phyloP scores from a whole-genome alignment of 2,888 invertebrate species.

The Drosophila emarginata region DNA sequence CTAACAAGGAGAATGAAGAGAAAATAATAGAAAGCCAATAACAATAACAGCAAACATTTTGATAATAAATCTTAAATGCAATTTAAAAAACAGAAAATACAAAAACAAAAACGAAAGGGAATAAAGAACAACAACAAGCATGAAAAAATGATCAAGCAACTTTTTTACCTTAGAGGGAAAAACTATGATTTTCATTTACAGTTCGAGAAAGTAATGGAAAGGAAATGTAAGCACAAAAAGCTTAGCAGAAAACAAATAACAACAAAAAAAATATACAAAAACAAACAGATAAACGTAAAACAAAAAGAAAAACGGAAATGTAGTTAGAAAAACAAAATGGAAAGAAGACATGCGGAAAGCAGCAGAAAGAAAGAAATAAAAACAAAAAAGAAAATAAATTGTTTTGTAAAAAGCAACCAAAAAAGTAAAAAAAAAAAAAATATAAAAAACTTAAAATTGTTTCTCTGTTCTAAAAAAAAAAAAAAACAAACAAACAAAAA shows the following conservation, averaged over 20 bases:
- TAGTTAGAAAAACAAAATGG: constrained; percentile 23
- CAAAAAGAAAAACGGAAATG: constrained; percentile 17
- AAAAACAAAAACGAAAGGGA: constrained; percentile 3
- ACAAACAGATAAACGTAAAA: no score
- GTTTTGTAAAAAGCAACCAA: constrained; percentile 17
- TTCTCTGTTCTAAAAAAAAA: constrained; percentile 40
- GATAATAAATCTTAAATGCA: constrained; percentile 31
- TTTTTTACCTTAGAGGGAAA: constrained; percentile 24
- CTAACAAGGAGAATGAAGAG: no score
- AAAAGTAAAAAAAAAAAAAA: constrained; percentile 21
- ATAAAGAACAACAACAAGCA: constrained; percentile 27
- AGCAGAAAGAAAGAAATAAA: not conserved
- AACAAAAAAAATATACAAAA: not conserved
- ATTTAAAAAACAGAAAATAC: constrained; percentile 10
- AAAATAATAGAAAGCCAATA: no score
- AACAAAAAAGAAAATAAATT: constrained; percentile 27
- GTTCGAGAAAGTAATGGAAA: constrained; percentile 11
- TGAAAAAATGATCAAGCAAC: constrained; percentile 29
- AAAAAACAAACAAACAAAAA: constrained; percentile 29
- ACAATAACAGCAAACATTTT: constrained; percentile 25
- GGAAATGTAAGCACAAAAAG: constrained; percentile 15
- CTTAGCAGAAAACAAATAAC: constrained; percentile 13
- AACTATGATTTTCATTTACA: constrained; percentile 17
- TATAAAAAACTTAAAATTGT: constrained; percentile 24
- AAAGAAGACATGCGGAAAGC: not conserved